Base-by-base conservation (phyloP, 2,113 vertebrate genomes). In the Eulemur macaco region DNA sequence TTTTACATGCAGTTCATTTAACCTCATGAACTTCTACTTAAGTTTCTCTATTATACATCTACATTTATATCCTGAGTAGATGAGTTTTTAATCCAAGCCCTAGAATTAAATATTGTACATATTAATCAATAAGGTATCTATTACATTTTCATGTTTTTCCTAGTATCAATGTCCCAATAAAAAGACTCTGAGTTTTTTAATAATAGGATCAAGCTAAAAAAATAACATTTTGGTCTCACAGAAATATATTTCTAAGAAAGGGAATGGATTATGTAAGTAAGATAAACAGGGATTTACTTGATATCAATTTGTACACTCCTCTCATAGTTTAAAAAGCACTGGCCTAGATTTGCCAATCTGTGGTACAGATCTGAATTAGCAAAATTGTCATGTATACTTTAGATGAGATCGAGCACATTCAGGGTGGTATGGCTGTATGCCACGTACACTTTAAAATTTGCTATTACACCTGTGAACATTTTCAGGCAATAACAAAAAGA, bases 151-250 rank as follows among this genome's bases (percentile, higher is more conserved):
- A 78, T 97, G 21, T 77, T 81, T 82, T 94, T 69, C 81, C 39
- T 86, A 47, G 77, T 96, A 93, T 87, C 50, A 73, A 82, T 71
- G 86, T 92, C 31, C 45, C 23, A 88, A 21, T 80, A 71, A 96
- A 97, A 96, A 73, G 60, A 94, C 34, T 58, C 29, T 89, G 29
- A 95, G 29, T 77, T 92, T 14, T 91, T 71, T 89, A 85, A 95
- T 84, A 93, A 77, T 94, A 85, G 56, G 91, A 54, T 78, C 42
- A 96, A 92, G 31, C 54, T 94, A 95, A 94, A 87, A 60, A 96
- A 95, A 78, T 90, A 94, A 71, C 34, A 94, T 88, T 81, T 86
- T 91, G 27, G 11, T 86, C 47, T 34, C 60, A 68, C 15, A 74
- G 37, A 95, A 78, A 88, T 37, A 84, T 82, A 85, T 86, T 95